A percentile compares a stretch with the other conserved stretches of the same genome.
Conservation (phyloP, 2,113 vertebrate species). For the Perognathus longimembris region DNA sequence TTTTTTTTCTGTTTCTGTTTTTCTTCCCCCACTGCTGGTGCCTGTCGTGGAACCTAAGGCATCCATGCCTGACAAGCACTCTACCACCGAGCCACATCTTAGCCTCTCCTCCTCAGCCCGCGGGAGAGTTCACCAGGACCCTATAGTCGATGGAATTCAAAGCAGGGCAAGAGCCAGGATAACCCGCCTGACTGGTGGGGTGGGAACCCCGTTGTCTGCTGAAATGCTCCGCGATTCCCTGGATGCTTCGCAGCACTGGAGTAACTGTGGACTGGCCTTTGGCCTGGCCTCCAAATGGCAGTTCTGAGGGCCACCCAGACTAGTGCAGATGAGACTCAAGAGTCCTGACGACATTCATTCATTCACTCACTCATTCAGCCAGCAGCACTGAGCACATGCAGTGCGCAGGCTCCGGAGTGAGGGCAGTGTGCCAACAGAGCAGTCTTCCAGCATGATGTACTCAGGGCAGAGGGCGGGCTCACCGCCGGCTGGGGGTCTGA, state of each 20-base stretch:
- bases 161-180: neutral
- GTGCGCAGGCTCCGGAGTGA: accelerated
- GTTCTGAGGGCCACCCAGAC: neutral
- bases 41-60: neutral
- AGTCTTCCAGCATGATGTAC: too few relatives aligned
- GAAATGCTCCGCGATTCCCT: neutral
- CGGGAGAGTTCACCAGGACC: neutral
- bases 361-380: accelerated
- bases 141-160: neutral
- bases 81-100: too few relatives aligned
- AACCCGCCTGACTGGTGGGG: neutral
- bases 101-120: neutral
- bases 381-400: neutral
- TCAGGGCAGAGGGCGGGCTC: neutral
- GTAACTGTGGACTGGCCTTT: too few relatives aligned
- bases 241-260: neutral
- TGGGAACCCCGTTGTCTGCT: neutral
- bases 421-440: too few relatives aligned
- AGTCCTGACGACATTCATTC: neutral
- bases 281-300: neutral
- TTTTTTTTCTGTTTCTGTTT: neutral
- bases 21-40: too few relatives aligned
- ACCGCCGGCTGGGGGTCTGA: accelerated
- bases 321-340: neutral
- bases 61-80: neutral